Percentiles rank a stretch among this genome's conserved stretches.
Evolutionary conservation across 2,113 vertebrate genomes (phyloP).

Genomic region (Antechinus stuartii): DNA sequence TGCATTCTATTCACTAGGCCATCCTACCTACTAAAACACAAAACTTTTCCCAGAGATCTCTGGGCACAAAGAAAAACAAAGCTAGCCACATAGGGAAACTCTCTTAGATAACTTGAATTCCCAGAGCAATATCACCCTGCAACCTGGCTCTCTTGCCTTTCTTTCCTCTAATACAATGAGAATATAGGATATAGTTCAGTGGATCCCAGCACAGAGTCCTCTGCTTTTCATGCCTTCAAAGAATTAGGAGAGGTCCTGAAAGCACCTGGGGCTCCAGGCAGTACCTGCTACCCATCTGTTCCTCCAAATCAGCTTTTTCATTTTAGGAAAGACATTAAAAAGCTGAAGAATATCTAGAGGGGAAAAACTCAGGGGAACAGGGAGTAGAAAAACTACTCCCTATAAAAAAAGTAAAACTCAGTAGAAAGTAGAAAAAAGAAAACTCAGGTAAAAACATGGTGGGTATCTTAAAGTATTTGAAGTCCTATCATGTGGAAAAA

Average conservation of each 20-base stretch:
- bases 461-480: not conserved
- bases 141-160: not conserved
- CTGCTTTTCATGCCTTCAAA: not conserved
- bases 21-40: not conserved
- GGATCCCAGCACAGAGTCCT: not conserved
- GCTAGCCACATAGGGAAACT: not conserved
- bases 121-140: not conserved
- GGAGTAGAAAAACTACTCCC: not conserved
- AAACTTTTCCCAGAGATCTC: not conserved
- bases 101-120: not conserved
- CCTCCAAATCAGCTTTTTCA: not conserved
- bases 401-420: not conserved
- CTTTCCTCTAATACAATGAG: not conserved
- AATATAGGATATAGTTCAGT: not conserved
- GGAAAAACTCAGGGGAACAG: not conserved
- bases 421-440: not conserved
- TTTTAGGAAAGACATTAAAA: not conserved
- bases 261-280: not conserved
- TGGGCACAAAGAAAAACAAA: not conserved
- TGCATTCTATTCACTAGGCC: not conserved
- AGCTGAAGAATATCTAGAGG: not conserved
- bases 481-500: not conserved
- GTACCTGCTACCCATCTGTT: not conserved
- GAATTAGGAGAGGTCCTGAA: not conserved
- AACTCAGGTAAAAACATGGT: not conserved